Evolutionary conservation across 2,888 invertebrate species (phyloP).

Genomic region (Lithosia quadra): DNA sequence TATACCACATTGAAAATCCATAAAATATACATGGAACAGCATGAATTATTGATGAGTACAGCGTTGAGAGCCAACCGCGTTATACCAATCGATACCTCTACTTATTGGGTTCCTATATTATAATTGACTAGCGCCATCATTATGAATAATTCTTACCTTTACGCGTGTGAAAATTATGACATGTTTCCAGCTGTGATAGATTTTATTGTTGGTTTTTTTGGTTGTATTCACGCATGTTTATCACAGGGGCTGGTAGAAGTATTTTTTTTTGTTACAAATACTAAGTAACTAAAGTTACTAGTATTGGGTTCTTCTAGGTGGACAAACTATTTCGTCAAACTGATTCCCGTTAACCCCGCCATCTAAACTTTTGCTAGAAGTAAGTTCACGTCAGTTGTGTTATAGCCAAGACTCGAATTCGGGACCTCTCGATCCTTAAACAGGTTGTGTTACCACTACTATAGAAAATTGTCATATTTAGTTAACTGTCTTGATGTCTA

Average conservation of each 20-base stretch:
- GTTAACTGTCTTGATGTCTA: too few relatives aligned
- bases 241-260: too few relatives aligned
- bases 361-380: too few relatives aligned
- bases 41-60: conserved; percentile 48
- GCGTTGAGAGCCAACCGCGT: conserved; percentile 22
- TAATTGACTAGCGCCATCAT: conserved; percentile 28
- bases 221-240: background rate
- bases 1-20: conserved; percentile 35
- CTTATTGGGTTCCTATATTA: conserved; percentile 35
- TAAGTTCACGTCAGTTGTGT: too few relatives aligned
- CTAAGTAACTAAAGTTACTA: background rate
- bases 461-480: too few relatives aligned
- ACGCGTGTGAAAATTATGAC: conserved; percentile 3
- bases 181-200: background rate
- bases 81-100: conserved; percentile 41
- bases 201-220: background rate
- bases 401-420: too few relatives aligned
- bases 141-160: conserved; percentile 10
- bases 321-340: too few relatives aligned
- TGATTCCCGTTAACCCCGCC: background rate
- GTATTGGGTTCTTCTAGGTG: too few relatives aligned
- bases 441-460: too few relatives aligned
- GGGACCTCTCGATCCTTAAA: too few relatives aligned
- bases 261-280: background rate
- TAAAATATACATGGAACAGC: conserved; percentile 44